Base-by-base conservation (phyloP, 1,140 invertebrate genomes). In the Caenorhabditis latens region DNA sequence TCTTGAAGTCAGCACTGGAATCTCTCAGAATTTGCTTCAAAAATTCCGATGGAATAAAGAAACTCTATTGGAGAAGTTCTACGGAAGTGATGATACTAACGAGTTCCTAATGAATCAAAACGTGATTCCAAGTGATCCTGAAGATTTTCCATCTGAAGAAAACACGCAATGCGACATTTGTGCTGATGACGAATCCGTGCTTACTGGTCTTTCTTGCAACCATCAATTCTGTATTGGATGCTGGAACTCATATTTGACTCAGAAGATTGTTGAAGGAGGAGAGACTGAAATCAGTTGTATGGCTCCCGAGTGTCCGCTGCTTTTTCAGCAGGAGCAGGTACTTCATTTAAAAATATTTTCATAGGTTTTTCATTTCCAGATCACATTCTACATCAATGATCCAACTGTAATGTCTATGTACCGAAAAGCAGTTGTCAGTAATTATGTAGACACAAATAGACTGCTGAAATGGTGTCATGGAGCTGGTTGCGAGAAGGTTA, bases 341-440 rank as follows among this genome's bases (percentile, higher is more conserved):
- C 13, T n/a, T n/a, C n/a, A n/a, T n/a, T n/a, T n/a, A n/a, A n/a
- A n/a, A n/a, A n/a, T n/a, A n/a, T n/a, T 50, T 50, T 50, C 14
- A 50, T 9, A 11, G 6, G 50, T 50, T 50, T 11, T 50, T 50
- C 50, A 3, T n/a, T 58, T 50, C 14, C 40, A 42, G 61, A 48
- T 63, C 11, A 19, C 13, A 16, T 75, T 16, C 40, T 43, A 86
- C 32, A 19, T 71, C 58, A 5, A n/a, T 24, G 13, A 75, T 4
- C 32, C 42, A 42, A 55, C 75, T 8, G 7, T 87, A 21, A 55
- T 65, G 13, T 46, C 43, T 6, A 43, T 98, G 94, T 99, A 99
- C 94, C 97, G 98, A 92, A 97, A 98, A 94, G 95, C 99, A 89
- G 98, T 99, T 89, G 98, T 97, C 61, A 99, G 99, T 94, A 98